Percentiles rank a stretch among this genome's conserved stretches.
These are phyloP conservation scores for Ornithoptera priamus DNA, from an alignment of 2,888 invertebrate genomes.

Conservation along the genomic window DNA sequence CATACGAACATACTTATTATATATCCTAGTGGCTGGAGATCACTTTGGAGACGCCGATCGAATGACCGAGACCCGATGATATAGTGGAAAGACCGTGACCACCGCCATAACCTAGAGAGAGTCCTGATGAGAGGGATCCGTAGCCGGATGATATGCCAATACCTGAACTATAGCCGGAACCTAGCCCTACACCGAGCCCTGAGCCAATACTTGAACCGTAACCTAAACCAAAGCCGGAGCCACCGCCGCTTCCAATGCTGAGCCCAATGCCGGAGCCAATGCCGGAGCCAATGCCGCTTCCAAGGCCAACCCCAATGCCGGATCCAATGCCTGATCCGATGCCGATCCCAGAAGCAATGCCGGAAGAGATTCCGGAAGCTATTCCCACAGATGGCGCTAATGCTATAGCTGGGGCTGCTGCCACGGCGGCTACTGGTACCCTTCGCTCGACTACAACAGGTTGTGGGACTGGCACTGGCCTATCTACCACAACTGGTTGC, in stretches of 20 bases:
- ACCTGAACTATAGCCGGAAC: conserved; percentile 27
- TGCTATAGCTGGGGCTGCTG: conserved; percentile 40
- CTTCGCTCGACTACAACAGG: conserved; percentile 56
- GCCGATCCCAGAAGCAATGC: conserved; percentile 11
- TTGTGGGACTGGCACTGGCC: conserved; percentile 62
- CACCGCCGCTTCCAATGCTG: conserved; percentile 13
- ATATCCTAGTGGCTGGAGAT: conserved; percentile 30
- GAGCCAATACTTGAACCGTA: conserved; percentile 22
- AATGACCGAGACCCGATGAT: conserved; percentile 24
- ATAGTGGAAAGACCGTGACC: conserved; percentile 21
- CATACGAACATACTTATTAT: conserved; percentile 29
- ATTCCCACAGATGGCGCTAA: conserved; percentile 34
- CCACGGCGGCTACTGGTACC: conserved; percentile 46
- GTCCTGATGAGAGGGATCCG: conserved; percentile 30
- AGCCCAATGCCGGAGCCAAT: conserved; percentile 16
- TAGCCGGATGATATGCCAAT: conserved; percentile 23
- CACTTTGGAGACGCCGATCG: conserved; percentile 29
- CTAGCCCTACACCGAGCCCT: conserved; percentile 24
- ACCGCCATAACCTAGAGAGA: conserved; percentile 26
- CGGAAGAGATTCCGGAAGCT: conserved; percentile 23
- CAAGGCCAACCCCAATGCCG: conserved; percentile 8
- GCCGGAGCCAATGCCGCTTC: neutral
- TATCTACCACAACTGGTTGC: conserved; percentile 48
- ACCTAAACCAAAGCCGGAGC: conserved; percentile 14
- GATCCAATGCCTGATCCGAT: conserved; percentile 17